A percentile compares a stretch with the other conserved stretches of the same genome.
These are phyloP conservation scores for Drosophila yooni DNA, from an alignment of 2,888 invertebrate species.

Conservation along the genomic window DNA sequence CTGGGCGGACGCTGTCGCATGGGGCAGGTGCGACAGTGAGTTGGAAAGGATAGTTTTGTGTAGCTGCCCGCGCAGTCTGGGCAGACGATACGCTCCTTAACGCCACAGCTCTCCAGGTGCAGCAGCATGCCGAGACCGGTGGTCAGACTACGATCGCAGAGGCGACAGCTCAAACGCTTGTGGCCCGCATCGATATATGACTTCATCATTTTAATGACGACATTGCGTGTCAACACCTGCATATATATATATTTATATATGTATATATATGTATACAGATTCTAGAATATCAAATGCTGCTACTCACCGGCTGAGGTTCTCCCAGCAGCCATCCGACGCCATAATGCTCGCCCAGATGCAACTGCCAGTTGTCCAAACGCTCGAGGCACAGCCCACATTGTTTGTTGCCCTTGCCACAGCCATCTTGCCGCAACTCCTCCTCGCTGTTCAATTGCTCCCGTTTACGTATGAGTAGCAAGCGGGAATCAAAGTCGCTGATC, in stretches of 20 bases:
- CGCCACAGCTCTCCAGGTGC: constrained; percentile 81
- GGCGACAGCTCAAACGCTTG: constrained; percentile 73
- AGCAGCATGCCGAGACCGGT: constrained; percentile 78
- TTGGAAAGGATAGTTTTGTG: constrained; percentile 39
- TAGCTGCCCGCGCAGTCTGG: constrained; percentile 70
- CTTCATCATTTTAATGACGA: constrained; percentile 60
- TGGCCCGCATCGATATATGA: constrained; percentile 58
- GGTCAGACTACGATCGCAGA: constrained; percentile 71
- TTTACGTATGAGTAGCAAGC: constrained; percentile 76
- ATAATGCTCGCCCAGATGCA: constrained; percentile 80
- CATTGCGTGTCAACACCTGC: constrained; percentile 62
- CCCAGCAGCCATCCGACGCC: constrained; percentile 83
- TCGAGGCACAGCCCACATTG: constrained; percentile 82
- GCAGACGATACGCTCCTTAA: constrained; percentile 65
- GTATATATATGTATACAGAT: neutral
- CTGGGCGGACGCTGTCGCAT: constrained; percentile 1
- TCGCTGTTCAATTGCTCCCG: constrained; percentile 75
- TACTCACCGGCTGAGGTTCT: constrained; percentile 66
- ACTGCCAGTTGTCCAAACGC: constrained; percentile 65
- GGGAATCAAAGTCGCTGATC: constrained; percentile 61
- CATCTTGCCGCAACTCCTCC: constrained; percentile 58
- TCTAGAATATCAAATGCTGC: neutral
- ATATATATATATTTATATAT: neutral
- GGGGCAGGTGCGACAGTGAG: constrained; percentile 71
- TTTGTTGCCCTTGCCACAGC: constrained; percentile 53